A percentile compares a stretch with the other conserved stretches of the same genome.
Conservation (phyloP, 23 tunicate species). For the Trididemnum miniatum region DNA sequence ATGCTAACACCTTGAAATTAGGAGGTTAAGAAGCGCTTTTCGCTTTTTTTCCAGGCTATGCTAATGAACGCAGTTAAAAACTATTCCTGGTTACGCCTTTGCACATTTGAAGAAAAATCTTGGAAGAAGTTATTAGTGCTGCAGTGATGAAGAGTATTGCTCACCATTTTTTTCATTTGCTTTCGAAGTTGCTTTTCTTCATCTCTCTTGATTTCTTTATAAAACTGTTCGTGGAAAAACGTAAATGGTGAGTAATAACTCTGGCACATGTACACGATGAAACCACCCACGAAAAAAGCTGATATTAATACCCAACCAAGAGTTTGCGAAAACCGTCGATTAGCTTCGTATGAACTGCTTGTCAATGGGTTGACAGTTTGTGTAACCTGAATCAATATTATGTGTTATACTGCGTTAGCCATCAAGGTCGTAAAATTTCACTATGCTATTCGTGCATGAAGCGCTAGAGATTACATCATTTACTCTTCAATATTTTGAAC, state of each 20-base stretch:
- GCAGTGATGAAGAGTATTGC: not conserved
- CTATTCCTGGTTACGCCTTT: no score
- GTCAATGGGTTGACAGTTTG: constrained; percentile 6
- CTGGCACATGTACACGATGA: constrained; percentile 18
- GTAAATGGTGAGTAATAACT: constrained; percentile 56
- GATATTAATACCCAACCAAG: constrained; percentile 60
- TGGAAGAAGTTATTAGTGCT: no score
- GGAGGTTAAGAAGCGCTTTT: no score
- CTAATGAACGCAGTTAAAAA: no score
- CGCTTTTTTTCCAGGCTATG: no score
- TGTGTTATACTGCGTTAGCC: no score
- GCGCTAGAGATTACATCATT: no score
- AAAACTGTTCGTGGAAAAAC: constrained; percentile 63
- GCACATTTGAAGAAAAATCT: no score
- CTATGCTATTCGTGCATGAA: no score
- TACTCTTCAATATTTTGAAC: no score
- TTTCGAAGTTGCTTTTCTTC: constrained; percentile 55
- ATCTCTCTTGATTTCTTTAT: constrained; percentile 22
- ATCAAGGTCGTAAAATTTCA: no score
- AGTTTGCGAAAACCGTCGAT: constrained; percentile 67
- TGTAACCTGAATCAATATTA: constrained; percentile 14
- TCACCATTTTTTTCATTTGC: constrained; percentile 64
- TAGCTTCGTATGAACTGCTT: constrained; percentile 44
- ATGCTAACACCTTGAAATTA: no score
- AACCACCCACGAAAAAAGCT: constrained; percentile 17